Base-by-base conservation (phyloP, 2,888 invertebrate genomes). In the Bruchidius siliquastri region DNA sequence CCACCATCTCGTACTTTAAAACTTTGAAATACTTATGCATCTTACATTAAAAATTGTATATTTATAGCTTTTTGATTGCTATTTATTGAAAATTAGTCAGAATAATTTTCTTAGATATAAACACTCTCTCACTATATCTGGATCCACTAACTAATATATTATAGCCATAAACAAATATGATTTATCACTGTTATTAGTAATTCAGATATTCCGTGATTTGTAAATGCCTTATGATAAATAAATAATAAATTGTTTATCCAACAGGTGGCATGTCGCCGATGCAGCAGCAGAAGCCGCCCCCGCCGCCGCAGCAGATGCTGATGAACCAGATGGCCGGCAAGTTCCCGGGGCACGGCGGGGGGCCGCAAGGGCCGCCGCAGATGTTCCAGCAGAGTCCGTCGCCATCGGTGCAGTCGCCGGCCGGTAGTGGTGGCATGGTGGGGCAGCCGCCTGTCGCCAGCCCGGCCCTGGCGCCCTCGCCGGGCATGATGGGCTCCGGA, bases 321-420 rank as follows among this genome's bases (percentile, higher is more conserved):
- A 77, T 78, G 66, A 77, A 75, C 72, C 77, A 77, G 72, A 79
- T 79, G 21, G 76, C 74, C 26, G 73, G 74, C 0, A 78, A 79
- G 76, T 88, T 87, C 77, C 85, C 88, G 3, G 86, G 94, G 0
- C 92, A 91, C 68, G 91, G 92, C 0, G 91, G 92, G 2, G 86
- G 94, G 0, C 92, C 91, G 68, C 91, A 92, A 0, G 91, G 92
- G 0, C 94, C 94, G 2, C 90, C 89, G 78, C 94, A 94, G 83
- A 95, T 94, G 86, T 88, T 95, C 79, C 88, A 93, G 0, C 95
- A 94, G 83, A 94, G 94, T 81, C 94, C 94, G 0, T 92, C 93
- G 20, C 93, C 94, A 0, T 92, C 93, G 0, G 93, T 92, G 0
- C 91, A 92, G 10, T 92, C 92, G 70, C 91, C 91, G 0, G 93